Conservation (phyloP, 2,888 invertebrate genomes). For the Xylocampa areola region DNA sequence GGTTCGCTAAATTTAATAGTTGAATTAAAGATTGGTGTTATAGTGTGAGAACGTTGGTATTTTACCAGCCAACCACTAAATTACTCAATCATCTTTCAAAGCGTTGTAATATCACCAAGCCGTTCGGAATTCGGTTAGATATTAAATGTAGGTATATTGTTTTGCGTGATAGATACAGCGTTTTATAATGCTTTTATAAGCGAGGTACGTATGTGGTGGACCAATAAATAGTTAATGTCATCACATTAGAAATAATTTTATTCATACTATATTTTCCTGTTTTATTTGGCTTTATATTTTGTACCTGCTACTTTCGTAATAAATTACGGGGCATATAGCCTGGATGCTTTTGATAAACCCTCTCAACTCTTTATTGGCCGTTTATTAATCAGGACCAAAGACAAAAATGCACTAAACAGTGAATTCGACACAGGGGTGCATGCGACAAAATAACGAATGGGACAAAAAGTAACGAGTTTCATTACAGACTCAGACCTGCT, state of each 20-base stretch:
- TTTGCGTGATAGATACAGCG: no score
- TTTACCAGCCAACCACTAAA: no score
- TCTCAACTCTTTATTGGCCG: not conserved
- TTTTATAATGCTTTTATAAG: no score
- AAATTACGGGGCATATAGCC: not conserved
- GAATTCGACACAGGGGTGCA: not conserved
- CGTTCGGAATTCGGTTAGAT: no score
- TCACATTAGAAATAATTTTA: no score
- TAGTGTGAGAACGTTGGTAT: no score
- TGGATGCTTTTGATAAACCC: not conserved
- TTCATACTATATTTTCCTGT: no score
- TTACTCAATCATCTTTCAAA: not conserved
- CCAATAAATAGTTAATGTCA: slow-evolving; percentile 1
- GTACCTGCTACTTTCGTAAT: slow-evolving; percentile 2
- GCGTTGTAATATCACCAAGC: not conserved
- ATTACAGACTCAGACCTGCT: not conserved
- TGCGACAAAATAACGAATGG: not conserved
- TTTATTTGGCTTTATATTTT: not conserved
- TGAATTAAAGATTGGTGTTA: not conserved
- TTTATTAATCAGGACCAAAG: slow-evolving; percentile 11
- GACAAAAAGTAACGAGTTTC: not conserved
- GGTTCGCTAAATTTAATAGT: no score
- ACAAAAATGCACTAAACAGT: slow-evolving; percentile 7
- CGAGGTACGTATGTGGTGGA: not conserved
- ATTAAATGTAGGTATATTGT: no score